Conservation (phyloP, 2,113 vertebrate genomes). For the Lonchura striata region DNA sequence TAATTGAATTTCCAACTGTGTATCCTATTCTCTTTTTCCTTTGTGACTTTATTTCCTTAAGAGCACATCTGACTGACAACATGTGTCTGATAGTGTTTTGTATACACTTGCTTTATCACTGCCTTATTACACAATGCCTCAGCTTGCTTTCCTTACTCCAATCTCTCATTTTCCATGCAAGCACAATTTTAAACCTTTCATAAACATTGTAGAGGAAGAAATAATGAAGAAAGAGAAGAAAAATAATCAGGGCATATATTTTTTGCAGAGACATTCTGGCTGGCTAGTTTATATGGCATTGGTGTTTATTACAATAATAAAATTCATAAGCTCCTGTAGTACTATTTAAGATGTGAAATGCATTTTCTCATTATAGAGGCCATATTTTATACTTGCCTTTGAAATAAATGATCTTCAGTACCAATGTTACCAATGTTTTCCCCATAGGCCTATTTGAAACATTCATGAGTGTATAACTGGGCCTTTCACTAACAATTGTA, state of each 20-base stretch:
- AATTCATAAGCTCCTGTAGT: not conserved
- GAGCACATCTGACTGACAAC: not conserved
- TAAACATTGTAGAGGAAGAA: not conserved
- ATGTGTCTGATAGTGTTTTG: not conserved
- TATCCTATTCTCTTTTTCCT: not conserved
- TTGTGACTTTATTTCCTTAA: not conserved
- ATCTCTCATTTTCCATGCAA: not conserved
- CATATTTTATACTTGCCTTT: not conserved
- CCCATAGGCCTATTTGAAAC: not conserved
- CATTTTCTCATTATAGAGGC: not conserved
- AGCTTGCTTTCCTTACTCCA: not conserved
- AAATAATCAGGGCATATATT: not conserved
- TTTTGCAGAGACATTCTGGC: not conserved
- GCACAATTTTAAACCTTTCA: not conserved
- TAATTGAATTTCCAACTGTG: not conserved
- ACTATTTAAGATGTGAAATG: not conserved
- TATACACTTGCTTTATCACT: not conserved
- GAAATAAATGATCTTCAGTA: not conserved
- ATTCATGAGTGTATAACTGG: not conserved
- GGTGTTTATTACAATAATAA: conserved; percentile 1
- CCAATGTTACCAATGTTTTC: not conserved
- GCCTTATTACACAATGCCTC: not conserved
- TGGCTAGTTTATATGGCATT: not conserved
- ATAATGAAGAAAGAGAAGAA: not conserved
- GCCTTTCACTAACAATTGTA: not conserved